Percentiles rank a stretch among this genome's conserved stretches.
Evolutionary conservation across 2,888 invertebrate species (phyloP).

Genomic region (Heliconius hortense): DNA sequence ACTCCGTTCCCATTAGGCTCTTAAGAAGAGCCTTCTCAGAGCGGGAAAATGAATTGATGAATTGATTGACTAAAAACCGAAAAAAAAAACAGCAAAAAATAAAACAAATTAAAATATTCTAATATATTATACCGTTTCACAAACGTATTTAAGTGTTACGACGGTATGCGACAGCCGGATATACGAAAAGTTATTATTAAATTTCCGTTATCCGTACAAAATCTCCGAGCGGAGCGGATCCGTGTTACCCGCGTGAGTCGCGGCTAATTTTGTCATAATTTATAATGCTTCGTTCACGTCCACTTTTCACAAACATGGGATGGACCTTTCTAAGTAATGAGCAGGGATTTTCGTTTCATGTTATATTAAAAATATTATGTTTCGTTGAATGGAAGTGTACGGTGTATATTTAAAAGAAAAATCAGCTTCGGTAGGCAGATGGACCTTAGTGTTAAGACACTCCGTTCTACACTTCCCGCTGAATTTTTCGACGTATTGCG

Average conservation of each 20-base stretch:
- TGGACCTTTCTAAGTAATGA: conserved; percentile 38
- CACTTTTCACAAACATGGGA: conserved; percentile 38
- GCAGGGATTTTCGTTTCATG: conserved; percentile 29
- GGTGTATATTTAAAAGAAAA: not conserved
- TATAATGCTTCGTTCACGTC: conserved; percentile 37
- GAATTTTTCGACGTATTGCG: too few relatives aligned
- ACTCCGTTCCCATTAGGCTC: too few relatives aligned
- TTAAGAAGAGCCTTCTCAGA: too few relatives aligned
- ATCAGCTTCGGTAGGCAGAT: too few relatives aligned
- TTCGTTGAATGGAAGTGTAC: not conserved
- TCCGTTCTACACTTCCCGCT: too few relatives aligned
- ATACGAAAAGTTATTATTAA: conserved; percentile 42
- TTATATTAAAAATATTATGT: conserved; percentile 12
- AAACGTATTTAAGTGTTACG: conserved; percentile 25
- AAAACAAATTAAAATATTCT: not conserved
- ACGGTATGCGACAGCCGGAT: conserved; percentile 21
- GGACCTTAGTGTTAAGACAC: too few relatives aligned
- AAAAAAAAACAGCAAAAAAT: not conserved
- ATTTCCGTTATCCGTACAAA: conserved; percentile 42
- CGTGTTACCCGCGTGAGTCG: conserved; percentile 37
- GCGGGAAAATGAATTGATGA: too few relatives aligned
- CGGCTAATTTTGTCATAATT: conserved; percentile 40
- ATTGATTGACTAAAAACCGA: too few relatives aligned
- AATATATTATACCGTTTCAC: conserved; percentile 10
- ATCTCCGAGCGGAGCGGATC: conserved; percentile 40